Evolutionary conservation across 2,888 invertebrate genomes (phyloP).

Genomic region (Cantharis lateralis): DNA sequence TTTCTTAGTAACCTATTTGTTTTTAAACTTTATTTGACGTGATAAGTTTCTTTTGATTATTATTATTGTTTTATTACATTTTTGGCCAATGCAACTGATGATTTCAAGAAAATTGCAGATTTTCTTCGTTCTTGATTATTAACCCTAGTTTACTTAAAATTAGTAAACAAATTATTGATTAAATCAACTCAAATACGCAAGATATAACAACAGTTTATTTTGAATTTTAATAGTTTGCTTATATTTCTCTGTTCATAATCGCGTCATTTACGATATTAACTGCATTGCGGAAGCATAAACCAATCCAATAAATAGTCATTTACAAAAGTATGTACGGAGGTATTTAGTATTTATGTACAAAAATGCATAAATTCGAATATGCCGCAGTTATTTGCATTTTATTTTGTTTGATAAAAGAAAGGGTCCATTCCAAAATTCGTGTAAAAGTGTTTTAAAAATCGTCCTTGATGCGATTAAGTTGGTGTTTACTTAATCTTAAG

Average conservation of each 20-base stretch:
- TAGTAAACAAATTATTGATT: neutral
- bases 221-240: neutral
- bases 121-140: too few relatives aligned
- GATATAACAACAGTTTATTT: neutral
- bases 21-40: too few relatives aligned
- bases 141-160: neutral
- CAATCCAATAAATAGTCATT: neutral
- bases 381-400: neutral
- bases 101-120: too few relatives aligned
- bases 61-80: too few relatives aligned
- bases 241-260: neutral
- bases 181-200: neutral
- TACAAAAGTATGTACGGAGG: neutral
- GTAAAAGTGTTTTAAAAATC: neutral
- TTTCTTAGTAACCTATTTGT: too few relatives aligned
- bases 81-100: too few relatives aligned
- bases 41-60: too few relatives aligned
- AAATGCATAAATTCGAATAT: neutral
- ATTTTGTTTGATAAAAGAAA: neutral
- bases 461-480: neutral
- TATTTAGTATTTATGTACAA: neutral
- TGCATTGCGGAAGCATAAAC: neutral
- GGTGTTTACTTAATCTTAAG: neutral
- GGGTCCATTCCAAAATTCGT: neutral
- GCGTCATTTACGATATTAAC: neutral